Conservation (phyloP, 2,797 vertebrate species). For the Podarcis lilfordi region DNA sequence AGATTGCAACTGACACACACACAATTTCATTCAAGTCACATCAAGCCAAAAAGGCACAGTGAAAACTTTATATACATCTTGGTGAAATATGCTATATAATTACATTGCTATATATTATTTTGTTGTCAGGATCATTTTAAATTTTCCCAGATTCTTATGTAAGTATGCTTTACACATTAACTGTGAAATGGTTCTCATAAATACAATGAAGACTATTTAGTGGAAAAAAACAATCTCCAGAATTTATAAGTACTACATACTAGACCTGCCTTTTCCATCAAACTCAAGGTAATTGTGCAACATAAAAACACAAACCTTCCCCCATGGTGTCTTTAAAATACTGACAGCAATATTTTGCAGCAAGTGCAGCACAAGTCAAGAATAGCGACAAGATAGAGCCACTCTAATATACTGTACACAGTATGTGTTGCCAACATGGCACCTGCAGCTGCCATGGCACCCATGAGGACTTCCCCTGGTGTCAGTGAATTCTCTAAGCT, state of each 20-base stretch:
- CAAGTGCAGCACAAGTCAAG: not conserved
- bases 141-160: not conserved
- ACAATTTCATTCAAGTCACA: not conserved
- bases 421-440: too few relatives aligned
- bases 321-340: not conserved
- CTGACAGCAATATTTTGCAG: not conserved
- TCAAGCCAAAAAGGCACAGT: not conserved
- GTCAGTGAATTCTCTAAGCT: too few relatives aligned
- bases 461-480: too few relatives aligned
- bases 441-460: too few relatives aligned
- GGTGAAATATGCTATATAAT: not conserved
- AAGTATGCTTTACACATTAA: not conserved
- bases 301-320: not conserved
- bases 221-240: not conserved
- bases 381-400: not conserved
- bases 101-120: not conserved
- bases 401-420: not conserved
- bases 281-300: not conserved
- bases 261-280: not conserved
- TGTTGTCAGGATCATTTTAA: not conserved
- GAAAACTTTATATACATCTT: not conserved
- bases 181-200: not conserved
- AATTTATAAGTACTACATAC: not conserved
- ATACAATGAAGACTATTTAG: too few relatives aligned
- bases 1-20: not conserved